Conservation (phyloP, 2,797 vertebrate genomes). For the Paedocypris micromegethes region DNA sequence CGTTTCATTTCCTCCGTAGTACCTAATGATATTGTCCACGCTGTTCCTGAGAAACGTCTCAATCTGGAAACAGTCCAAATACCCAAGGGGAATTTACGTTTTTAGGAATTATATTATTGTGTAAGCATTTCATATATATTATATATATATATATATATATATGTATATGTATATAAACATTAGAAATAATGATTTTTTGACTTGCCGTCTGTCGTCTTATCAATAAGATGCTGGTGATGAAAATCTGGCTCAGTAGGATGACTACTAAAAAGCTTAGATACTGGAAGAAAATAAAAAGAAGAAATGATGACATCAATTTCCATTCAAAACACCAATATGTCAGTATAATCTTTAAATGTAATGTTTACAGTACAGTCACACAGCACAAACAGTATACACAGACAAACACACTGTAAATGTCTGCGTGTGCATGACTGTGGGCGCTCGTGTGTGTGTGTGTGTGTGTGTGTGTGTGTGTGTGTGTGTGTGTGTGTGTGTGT, state of each 20-base stretch:
- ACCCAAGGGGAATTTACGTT: no score
- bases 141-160: no score
- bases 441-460: no score
- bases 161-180: background rate
- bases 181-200: background rate
- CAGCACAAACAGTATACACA: no score
- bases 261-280: constrained; percentile 52
- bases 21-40: constrained; percentile 40
- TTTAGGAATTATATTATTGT: no score
- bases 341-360: no score
- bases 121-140: no score
- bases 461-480: no score
- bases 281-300: constrained; percentile 46
- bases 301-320: background rate
- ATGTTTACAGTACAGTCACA: no score
- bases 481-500: background rate
- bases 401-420: no score
- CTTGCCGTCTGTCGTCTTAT: constrained; percentile 46
- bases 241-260: constrained; percentile 60
- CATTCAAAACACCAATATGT: background rate
- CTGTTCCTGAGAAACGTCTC: background rate
- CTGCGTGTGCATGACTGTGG: no score
- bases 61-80: constrained; percentile 44
- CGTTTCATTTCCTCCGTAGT: constrained; percentile 33
- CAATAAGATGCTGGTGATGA: constrained; percentile 52